A percentile compares a stretch with the other conserved stretches of the same genome.
phyloP scores from a whole-genome alignment of 2,888 invertebrate genomes.

The Synanthedon andrenaeformis region DNA sequence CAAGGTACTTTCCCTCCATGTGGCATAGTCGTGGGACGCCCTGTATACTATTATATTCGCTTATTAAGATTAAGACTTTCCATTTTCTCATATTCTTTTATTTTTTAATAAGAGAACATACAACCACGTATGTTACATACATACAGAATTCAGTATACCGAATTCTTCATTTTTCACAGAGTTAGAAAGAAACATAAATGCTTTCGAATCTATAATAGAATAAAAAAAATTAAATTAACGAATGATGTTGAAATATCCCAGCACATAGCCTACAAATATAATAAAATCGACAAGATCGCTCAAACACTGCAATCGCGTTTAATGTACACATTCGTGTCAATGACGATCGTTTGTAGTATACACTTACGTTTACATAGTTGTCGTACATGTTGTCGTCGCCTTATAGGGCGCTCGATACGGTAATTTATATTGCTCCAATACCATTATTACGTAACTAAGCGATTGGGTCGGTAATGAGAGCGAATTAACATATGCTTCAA shows the following conservation, averaged over 20 bases:
- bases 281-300: background rate
- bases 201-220: too few species aligned
- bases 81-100: too few species aligned
- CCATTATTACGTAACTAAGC: slow-evolving; percentile 15
- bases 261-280: background rate
- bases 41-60: too few species aligned
- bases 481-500: background rate
- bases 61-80: too few species aligned
- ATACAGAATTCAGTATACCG: too few species aligned
- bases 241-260: background rate
- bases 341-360: slow-evolving; percentile 15
- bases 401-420: slow-evolving; percentile 13
- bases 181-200: too few species aligned
- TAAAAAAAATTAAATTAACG: background rate
- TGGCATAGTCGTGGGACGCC: too few species aligned
- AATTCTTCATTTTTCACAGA: too few species aligned
- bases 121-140: too few species aligned
- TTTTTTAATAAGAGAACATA: too few species aligned
- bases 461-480: slow-evolving; percentile 11
- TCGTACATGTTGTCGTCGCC: slow-evolving; percentile 12
- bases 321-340: slow-evolving; percentile 24
- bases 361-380: slow-evolving; percentile 1
- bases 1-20: too few species aligned
- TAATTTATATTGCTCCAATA: slow-evolving; percentile 16
- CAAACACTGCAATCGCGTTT: background rate